Base-by-base conservation (phyloP, 2,797 vertebrate species). In the Sebastes itinus region DNA sequence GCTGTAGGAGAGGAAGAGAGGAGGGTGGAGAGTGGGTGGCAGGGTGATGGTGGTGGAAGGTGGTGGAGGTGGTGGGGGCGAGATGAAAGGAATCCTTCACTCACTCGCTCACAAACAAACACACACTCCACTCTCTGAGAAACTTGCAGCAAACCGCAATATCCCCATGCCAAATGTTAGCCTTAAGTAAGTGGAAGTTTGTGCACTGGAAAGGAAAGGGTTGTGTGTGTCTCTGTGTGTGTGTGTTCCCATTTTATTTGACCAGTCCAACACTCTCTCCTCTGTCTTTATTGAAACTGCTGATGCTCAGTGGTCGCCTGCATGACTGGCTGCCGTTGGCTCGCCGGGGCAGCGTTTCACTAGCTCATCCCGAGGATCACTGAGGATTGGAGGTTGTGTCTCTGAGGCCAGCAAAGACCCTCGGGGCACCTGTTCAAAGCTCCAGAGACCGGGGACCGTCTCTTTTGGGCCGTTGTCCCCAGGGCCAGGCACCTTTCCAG, bases 41-140 rank as follows among this genome's bases (percentile, higher is more conserved):
- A 58, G 56, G 46, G 5, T 20, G 16, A 18, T 25, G 35, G 63
- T 27, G 65, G 38, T 64, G 61, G 42, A 38, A 14, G 35, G 35
- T 55, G 49, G 28, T 46, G 28, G 59, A 14, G 46, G 5, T 20
- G 16, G 63, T 27, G 65, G 52, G 27, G 22, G 30, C 1, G 8
- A 83, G 85, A 91, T 92, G 82, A 89, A 90, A 92, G 74, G 62
- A 61, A 83, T 82, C 52, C 77, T 80, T 83, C 72, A 78, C 78
- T 81, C 75, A 38, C 79, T 35, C 6, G 62, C 54, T 38, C 23
- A 75, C 49, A 66, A 32, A 75, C 70, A 77, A 46, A 46, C 20
- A 78, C 62, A 30, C 56, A 32, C 72, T 62, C 35, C 23, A 66
- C 38, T 73, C 12, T 42, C n/a, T 35, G 14, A 54, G 25, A 67